Evolutionary conservation across 2,888 invertebrate species (phyloP), one percentile per base, ranked within the genome.

Genomic region (Tetramorium bicarinatum): DNA sequence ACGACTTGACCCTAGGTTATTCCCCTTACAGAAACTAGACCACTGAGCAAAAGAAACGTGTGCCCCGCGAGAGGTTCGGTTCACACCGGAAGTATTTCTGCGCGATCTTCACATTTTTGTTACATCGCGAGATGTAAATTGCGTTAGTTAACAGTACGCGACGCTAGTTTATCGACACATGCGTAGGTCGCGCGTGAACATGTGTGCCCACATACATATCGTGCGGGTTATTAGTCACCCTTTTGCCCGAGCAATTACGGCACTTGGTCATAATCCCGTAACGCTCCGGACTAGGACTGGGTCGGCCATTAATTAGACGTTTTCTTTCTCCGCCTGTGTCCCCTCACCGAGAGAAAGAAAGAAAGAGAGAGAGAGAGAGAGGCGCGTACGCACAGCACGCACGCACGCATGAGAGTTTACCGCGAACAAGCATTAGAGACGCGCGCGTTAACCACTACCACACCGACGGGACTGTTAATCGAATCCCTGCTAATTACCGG

Each of bases 151-250:
- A 75, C 67, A 80, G 66, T 59, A 56, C 66, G 56, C 69, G 25
- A 34, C 62, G 41, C 74, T 29, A 34, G 38, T 38, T 64, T 76
- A 64, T 76, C 64, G 49, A 52, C 62, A 34, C 49, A n/a, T 21
- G 49, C 62, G 44, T 54, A 44, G 11, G 21, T 11, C 77, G 11
- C 44, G 67, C 21, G 38, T n/a, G 66, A 41, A 15, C 25, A 67
- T 44, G 77, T 66, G 49, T 66, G 62, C 21, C 38, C 67, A 84
- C 82, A 67, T 83, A 54, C 56, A 83, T 41, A 54, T 75, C 54
- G 75, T 83, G 82, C 84, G 62, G 80, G 84, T 87, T 88, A 88
- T 91, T 91, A 90, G 89, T 90, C 89, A 89, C 84, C 88, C 90
- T 86, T 88, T 87, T 87, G 87, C 87, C 86, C 85, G 71, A 86